Conservation (phyloP, 2,888 invertebrate genomes). For the Cosmopolites sordidus region DNA sequence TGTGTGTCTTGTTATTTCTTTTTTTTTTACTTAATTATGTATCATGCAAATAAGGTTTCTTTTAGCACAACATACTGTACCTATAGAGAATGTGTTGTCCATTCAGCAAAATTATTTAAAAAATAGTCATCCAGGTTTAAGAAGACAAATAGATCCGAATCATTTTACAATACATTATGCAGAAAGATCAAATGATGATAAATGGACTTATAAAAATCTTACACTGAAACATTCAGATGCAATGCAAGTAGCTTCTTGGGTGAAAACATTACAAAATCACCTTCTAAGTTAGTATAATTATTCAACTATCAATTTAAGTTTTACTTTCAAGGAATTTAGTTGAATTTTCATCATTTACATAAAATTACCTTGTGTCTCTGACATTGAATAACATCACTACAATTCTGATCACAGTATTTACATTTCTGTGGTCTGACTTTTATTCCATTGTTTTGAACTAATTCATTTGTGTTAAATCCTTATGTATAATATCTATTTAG, state of each 20-base stretch:
- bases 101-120: conserved; percentile 50
- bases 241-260: conserved; percentile 60
- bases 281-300: conserved; percentile 48
- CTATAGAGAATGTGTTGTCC: conserved; percentile 55
- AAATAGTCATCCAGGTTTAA: conserved; percentile 39
- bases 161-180: conserved; percentile 63
- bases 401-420: no score
- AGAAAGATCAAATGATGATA: conserved; percentile 53
- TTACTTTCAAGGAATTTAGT: no score
- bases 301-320: no score
- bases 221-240: conserved; percentile 58
- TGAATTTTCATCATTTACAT: no score
- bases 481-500: conserved; percentile 43
- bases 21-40: no score
- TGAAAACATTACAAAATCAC: conserved; percentile 55
- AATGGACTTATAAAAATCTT: conserved; percentile 56
- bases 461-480: background rate
- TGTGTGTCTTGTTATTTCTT: background rate
- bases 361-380: no score
- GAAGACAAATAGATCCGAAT: conserved; percentile 43
- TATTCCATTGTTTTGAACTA: background rate
- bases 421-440: no score
- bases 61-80: conserved; percentile 53
- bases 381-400: no score
- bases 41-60: no score